Evolutionary conservation across 2,113 vertebrate genomes (phyloP).

Genomic region (Numenius arquata): DNA sequence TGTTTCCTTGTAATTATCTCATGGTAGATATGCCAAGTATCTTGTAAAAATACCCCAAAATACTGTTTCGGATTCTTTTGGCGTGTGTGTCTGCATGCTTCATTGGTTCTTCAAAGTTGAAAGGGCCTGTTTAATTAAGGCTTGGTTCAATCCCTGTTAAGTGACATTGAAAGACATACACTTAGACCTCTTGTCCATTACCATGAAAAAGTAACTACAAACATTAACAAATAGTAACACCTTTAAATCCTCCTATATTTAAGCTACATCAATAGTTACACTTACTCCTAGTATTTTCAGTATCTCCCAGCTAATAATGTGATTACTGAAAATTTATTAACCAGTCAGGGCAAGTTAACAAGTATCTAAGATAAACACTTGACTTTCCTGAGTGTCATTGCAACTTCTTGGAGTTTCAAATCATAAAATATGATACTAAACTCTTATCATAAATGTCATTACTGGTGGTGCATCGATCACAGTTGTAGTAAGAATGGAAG

Average conservation of each 20-base stretch:
- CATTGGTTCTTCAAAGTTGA: background rate
- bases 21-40: background rate
- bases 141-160: background rate
- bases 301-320: background rate
- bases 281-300: background rate
- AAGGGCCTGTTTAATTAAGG: background rate
- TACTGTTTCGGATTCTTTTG: background rate
- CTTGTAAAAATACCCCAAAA: background rate
- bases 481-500: background rate
- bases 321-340: background rate
- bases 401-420: background rate
- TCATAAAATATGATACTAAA: background rate
- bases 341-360: background rate
- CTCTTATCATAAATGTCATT: background rate
- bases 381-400: background rate
- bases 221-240: background rate
- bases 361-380: background rate
- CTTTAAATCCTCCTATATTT: background rate
- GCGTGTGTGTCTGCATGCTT: background rate
- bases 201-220: background rate
- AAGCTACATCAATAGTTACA: background rate
- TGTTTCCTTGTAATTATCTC: slow-evolving; percentile 9
- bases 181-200: background rate
- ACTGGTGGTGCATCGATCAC: background rate
- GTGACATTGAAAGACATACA: background rate